phyloP scores from a whole-genome alignment of 2,113 vertebrate species.

The Misgurnus anguillicaudatus region DNA sequence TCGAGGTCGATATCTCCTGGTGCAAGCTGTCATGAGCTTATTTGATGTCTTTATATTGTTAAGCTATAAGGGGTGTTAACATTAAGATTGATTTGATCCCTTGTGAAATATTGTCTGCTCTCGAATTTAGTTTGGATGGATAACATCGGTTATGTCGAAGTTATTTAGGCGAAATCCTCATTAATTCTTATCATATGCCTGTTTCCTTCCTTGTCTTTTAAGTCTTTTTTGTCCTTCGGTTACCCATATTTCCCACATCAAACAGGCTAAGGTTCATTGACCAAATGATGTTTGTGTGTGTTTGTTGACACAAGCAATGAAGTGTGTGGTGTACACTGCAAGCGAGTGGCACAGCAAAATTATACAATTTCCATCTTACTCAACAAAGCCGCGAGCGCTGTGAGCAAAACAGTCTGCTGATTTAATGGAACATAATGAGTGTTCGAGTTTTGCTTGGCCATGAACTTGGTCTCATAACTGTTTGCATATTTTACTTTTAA shows the following conservation, averaged over 20 bases:
- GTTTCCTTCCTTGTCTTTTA: slow-evolving; percentile 30
- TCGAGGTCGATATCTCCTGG: neutral
- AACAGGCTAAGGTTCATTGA: neutral
- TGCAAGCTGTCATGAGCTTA: neutral
- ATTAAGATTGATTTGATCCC: neutral
- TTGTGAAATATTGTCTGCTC: neutral
- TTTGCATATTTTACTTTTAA: neutral
- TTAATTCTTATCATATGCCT: slow-evolving; percentile 18
- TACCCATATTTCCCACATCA: slow-evolving; percentile 7
- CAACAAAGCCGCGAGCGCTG: too few species aligned
- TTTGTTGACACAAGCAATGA: neutral
- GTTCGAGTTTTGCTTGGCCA: neutral
- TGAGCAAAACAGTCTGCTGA: neutral
- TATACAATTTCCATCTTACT: neutral
- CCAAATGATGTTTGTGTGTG: neutral
- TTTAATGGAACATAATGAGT: neutral
- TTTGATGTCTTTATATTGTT: neutral
- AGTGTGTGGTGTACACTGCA: neutral
- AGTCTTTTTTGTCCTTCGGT: neutral
- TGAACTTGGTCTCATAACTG: neutral
- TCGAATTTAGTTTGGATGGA: neutral
- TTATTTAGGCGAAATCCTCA: neutral
- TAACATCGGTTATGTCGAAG: slow-evolving; percentile 2
- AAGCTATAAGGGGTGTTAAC: neutral
- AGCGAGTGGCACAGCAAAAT: neutral